These are phyloP conservation scores for Athalia circularis DNA, from an alignment of 2,888 invertebrate genomes.

Conservation along the genomic window DNA sequence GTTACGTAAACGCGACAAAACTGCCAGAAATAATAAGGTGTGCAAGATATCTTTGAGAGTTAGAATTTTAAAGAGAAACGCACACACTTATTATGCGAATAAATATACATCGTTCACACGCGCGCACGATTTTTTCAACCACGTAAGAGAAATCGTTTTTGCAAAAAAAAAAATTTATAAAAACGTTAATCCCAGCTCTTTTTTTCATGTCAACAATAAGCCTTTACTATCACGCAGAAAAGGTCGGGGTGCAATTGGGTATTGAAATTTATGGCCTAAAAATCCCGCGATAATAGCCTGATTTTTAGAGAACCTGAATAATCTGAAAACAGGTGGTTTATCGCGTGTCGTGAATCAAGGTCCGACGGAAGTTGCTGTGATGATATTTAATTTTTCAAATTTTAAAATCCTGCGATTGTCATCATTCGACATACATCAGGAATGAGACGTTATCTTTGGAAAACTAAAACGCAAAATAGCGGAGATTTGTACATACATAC, in stretches of 20 bases:
- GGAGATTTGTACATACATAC: too few relatives aligned
- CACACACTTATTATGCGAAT: not conserved
- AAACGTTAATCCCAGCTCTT: not conserved
- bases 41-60: conserved; percentile 27
- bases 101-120: not conserved
- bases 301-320: conserved; percentile 4
- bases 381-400: not conserved
- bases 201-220: not conserved
- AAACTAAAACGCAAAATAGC: too few relatives aligned
- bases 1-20: conserved; percentile 43
- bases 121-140: too few relatives aligned
- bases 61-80: conserved; percentile 5
- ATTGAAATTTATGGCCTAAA: conserved; percentile 16
- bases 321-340: conserved; percentile 32
- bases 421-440: too few relatives aligned
- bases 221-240: not conserved
- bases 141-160: too few relatives aligned
- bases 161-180: not conserved
- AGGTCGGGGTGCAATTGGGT: not conserved
- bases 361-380: conserved; percentile 7
- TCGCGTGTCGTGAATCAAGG: conserved; percentile 9
- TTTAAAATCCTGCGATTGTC: too few relatives aligned
- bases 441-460: too few relatives aligned
- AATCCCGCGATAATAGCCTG: not conserved
- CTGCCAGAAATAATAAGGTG: conserved; percentile 41